Conservation (phyloP, 2,888 invertebrate genomes). For the Apodemia hepburni region DNA sequence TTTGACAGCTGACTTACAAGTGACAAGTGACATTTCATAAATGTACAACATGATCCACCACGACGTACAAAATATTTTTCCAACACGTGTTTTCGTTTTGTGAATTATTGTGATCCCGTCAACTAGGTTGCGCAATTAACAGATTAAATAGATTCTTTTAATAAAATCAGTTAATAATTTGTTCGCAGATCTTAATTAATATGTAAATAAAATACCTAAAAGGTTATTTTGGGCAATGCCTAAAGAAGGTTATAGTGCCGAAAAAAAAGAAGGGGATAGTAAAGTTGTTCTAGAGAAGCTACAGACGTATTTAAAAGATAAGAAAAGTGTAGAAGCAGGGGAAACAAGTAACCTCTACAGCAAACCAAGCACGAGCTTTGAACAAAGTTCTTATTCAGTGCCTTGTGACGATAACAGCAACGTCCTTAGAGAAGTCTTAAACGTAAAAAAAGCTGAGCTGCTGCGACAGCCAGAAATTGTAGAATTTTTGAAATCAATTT, state of each 20-base stretch:
- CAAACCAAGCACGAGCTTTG: conserved; percentile 66
- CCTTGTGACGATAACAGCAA: conserved; percentile 60
- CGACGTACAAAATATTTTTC: neutral
- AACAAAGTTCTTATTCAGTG: conserved; percentile 41
- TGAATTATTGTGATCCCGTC: neutral
- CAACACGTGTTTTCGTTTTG: conserved; percentile 12
- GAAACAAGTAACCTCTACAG: conserved; percentile 51
- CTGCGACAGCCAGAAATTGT: conserved; percentile 70
- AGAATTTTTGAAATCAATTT: conserved; percentile 60
- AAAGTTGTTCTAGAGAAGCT: conserved; percentile 73
- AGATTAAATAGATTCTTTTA: neutral
- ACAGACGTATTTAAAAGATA: conserved; percentile 72
- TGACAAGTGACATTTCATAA: too few species aligned
- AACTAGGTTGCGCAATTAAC: neutral
- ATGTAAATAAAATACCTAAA: conserved; percentile 12
- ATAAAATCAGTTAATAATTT: neutral
- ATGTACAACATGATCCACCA: too few species aligned
- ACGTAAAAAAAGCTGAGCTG: conserved; percentile 69
- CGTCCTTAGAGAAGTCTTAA: conserved; percentile 65
- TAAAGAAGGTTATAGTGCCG: conserved; percentile 73
- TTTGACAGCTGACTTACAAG: too few species aligned
- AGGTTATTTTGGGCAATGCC: conserved; percentile 51
- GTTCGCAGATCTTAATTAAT: neutral
- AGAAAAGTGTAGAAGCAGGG: conserved; percentile 53
- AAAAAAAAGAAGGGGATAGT: conserved; percentile 71